Conservation (phyloP, 2,888 invertebrate species). For the Meandrusa payeni region DNA sequence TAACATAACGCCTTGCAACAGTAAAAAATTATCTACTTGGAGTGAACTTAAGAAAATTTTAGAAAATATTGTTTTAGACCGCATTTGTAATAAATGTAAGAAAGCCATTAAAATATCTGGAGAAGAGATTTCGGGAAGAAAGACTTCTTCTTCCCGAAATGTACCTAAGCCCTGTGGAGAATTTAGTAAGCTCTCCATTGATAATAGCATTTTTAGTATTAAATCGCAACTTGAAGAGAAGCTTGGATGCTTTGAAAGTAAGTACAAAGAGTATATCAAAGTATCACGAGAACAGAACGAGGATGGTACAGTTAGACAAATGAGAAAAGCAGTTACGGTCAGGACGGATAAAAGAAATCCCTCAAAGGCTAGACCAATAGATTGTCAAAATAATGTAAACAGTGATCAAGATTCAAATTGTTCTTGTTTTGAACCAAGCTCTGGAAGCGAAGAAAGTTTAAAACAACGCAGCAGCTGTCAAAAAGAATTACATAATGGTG, state of each 20-base stretch:
- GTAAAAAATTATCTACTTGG: conserved; percentile 34
- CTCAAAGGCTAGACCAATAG: conserved; percentile 5
- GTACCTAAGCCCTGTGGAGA: conserved; percentile 1
- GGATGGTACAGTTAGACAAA: conserved; percentile 43
- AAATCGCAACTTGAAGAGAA: conserved; percentile 19
- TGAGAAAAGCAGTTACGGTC: conserved; percentile 44
- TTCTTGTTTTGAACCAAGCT: conserved; percentile 2
- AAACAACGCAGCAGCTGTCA: neutral
- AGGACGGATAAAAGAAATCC: conserved; percentile 40
- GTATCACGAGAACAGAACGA: conserved; percentile 38
- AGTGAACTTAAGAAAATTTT: conserved; percentile 29
- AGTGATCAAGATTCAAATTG: conserved; percentile 1
- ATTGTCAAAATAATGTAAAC: neutral
- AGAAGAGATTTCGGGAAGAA: too few species aligned
- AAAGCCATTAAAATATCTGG: neutral
- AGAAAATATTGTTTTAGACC: conserved; percentile 28
- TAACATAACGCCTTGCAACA: conserved; percentile 25
- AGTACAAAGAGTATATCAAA: conserved; percentile 44
- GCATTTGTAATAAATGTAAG: conserved; percentile 28
- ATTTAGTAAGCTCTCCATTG: conserved; percentile 10
- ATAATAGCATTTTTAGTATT: conserved; percentile 16
- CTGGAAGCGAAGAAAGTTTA: neutral
- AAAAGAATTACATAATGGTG: neutral
- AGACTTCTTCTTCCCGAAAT: conserved; percentile 4
- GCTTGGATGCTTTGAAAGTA: conserved; percentile 37